A percentile compares a stretch with the other conserved stretches of the same genome.
phyloP scores from a whole-genome alignment of 2,113 vertebrate species.

The Dasyprocta punctata region DNA sequence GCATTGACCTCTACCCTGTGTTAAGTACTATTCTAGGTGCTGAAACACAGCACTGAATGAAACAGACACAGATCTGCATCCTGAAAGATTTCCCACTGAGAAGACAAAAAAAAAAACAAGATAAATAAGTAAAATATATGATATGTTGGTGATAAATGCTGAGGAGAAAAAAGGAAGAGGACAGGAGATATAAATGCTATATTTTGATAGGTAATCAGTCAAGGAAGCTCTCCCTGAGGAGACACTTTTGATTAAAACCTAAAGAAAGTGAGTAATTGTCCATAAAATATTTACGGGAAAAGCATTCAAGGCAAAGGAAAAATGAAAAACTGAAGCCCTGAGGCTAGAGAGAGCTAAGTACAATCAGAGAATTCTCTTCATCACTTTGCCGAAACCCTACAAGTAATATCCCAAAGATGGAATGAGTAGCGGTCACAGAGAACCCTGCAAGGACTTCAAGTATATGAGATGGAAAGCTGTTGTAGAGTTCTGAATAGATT shows the following conservation, averaged over 20 bases:
- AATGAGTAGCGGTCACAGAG: neutral
- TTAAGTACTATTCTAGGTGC: neutral
- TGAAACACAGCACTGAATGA: neutral
- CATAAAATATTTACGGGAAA: neutral
- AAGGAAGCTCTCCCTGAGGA: neutral
- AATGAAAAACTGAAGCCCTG: neutral
- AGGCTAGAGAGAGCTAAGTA: neutral
- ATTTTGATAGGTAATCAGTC: neutral
- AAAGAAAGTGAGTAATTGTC: neutral
- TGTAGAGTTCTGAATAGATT: neutral
- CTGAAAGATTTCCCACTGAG: neutral
- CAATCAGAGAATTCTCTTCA: conserved; percentile 1
- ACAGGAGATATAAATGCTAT: neutral
- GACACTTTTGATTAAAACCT: neutral
- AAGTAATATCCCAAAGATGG: neutral
- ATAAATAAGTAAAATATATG: neutral
- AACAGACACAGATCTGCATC: neutral
- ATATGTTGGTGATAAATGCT: neutral
- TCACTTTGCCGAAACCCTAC: neutral
- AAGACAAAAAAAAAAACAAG: neutral
- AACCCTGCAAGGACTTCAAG: neutral
- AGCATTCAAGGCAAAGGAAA: neutral
- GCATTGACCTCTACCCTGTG: neutral
- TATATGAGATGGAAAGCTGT: neutral
- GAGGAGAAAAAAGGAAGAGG: neutral